Evolutionary conservation across 1,140 invertebrate genomes (phyloP).

Genomic region (Drosophila simulans): DNA sequence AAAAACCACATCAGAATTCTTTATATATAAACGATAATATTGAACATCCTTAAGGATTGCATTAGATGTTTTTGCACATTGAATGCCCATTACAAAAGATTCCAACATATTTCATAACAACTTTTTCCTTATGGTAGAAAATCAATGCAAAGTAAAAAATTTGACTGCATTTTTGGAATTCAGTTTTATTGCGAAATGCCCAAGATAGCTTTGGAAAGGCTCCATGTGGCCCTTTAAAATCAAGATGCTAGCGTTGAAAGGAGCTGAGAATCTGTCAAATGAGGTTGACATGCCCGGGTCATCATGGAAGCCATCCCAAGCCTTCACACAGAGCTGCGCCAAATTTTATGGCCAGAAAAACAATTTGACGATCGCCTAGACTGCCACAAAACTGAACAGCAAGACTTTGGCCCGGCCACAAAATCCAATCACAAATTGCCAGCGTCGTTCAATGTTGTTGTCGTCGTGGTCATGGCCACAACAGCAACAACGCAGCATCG

Average conservation of each 20-base stretch:
- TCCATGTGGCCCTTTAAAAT: background rate
- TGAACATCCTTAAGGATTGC: too few species aligned
- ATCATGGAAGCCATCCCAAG: background rate
- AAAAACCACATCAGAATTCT: too few species aligned
- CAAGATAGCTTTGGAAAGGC: background rate
- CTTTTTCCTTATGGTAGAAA: background rate
- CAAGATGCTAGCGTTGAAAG: background rate
- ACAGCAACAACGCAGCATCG: slow-evolving; percentile 24
- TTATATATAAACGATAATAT: too few species aligned
- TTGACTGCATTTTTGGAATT: background rate
- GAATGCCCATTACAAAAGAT: too few species aligned
- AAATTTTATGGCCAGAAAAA: slow-evolving; percentile 30
- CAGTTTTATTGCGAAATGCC: background rate
- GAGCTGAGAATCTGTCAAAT: slow-evolving; percentile 2
- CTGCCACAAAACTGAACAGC: slow-evolving; percentile 10
- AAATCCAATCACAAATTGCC: slow-evolving; percentile 53
- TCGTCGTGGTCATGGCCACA: slow-evolving; percentile 34
- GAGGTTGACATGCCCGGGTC: slow-evolving; percentile 28
- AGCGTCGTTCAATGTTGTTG: slow-evolving; percentile 52
- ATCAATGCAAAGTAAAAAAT: background rate
- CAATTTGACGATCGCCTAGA: slow-evolving; percentile 37
- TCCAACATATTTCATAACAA: background rate
- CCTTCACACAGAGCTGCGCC: background rate
- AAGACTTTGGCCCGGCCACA: slow-evolving; percentile 30
- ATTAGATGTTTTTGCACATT: too few species aligned